A percentile compares a stretch with the other conserved stretches of the same genome.
These are phyloP conservation scores for Sarotherodon lohbergeri DNA, from an alignment of 2,113 vertebrate genomes.

Conservation along the genomic window DNA sequence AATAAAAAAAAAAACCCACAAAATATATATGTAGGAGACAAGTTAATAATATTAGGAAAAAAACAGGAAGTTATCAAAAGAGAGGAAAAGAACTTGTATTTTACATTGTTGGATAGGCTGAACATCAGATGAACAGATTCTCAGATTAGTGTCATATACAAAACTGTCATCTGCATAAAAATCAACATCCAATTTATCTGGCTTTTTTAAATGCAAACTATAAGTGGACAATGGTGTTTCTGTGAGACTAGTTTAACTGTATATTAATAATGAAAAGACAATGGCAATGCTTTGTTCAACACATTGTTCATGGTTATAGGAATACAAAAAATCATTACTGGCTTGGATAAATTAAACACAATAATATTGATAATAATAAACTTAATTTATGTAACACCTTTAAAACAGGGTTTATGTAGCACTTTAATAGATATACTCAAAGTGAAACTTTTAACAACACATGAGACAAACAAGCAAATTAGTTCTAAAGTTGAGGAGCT, in stretches of 20 bases:
- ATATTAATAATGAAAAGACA: background rate
- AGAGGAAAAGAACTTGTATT: background rate
- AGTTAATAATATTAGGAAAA: background rate
- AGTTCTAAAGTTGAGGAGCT: background rate
- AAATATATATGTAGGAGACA: background rate
- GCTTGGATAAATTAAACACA: background rate
- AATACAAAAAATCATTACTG: background rate
- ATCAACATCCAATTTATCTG: background rate
- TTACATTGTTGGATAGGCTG: background rate
- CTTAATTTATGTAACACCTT: background rate
- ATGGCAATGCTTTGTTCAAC: background rate
- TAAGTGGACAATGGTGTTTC: background rate
- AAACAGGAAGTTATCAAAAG: background rate
- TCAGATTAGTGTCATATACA: background rate
- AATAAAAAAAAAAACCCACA: rapidly evolving
- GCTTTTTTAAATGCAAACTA: background rate
- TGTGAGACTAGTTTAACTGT: background rate
- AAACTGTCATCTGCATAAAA: background rate
- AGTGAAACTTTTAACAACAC: background rate
- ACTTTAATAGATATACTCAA: background rate
- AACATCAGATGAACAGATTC: background rate
- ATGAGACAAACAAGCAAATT: background rate
- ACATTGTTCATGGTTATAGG: background rate
- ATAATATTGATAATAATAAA: background rate
- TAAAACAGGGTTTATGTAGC: background rate